These are phyloP conservation scores for Epinephelus lanceolatus DNA, from an alignment of 2,113 vertebrate species.

Conservation along the genomic window DNA sequence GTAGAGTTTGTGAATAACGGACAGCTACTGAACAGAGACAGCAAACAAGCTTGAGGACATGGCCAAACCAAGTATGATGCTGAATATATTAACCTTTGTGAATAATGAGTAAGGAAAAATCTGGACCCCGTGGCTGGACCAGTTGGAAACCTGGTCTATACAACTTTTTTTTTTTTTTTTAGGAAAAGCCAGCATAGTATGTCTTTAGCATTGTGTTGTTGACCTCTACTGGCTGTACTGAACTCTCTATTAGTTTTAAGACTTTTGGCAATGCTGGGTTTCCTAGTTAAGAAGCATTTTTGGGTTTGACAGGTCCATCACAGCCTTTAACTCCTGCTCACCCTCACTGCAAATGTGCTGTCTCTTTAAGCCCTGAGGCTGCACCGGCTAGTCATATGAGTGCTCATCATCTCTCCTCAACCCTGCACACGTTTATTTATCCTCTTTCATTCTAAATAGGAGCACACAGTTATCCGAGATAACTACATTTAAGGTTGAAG, in stretches of 20 bases:
- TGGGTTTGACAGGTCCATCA: neutral
- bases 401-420: constrained; percentile 37
- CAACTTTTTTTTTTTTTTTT: too few relatives aligned
- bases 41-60: too few relatives aligned
- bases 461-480: constrained; percentile 10
- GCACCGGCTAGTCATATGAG: constrained; percentile 25
- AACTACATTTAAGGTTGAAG: constrained; percentile 10
- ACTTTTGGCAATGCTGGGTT: neutral
- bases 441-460: constrained; percentile 27
- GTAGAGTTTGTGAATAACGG: too few relatives aligned
- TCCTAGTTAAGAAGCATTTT: neutral
- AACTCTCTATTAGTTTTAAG: neutral
- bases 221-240: neutral
- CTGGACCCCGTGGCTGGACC: too few relatives aligned
- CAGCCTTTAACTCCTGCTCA: constrained; percentile 10
- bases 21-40: too few relatives aligned
- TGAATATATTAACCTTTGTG: too few relatives aligned
- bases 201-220: neutral
- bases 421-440: constrained; percentile 35
- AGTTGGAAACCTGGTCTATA: too few relatives aligned
- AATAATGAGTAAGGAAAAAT: too few relatives aligned
- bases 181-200: too few relatives aligned
- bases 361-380: constrained; percentile 31
- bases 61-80: too few relatives aligned
- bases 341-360: constrained; percentile 6